These are phyloP conservation scores for Anguilla pacifica DNA, from an alignment of 2,797 vertebrate species.

Conservation along the genomic window DNA sequence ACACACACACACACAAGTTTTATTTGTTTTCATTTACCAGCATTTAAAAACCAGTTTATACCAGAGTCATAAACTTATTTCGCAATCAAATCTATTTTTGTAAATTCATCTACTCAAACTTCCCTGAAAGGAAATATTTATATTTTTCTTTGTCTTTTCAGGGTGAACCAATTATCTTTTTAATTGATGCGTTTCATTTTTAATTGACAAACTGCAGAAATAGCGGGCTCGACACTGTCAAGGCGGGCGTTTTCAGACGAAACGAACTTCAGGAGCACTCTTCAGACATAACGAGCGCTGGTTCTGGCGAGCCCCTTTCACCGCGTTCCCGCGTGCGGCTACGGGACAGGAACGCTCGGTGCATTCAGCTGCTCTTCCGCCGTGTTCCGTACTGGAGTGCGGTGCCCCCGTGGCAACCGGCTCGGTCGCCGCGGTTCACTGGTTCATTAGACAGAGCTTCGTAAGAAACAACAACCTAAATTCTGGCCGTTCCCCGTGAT, in stretches of 20 bases:
- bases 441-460: constrained; percentile 72
- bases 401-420: constrained; percentile 22
- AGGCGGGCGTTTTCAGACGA: background rate
- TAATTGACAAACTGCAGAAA: background rate
- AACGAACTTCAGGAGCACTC: background rate
- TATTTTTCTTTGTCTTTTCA: background rate
- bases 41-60: background rate
- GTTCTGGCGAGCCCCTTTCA: background rate
- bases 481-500: constrained; percentile 76
- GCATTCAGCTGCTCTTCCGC: constrained; percentile 33
- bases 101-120: background rate
- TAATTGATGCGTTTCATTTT: background rate
- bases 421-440: constrained; percentile 63
- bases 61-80: background rate
- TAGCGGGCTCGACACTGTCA: background rate
- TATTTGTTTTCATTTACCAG: background rate
- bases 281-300: background rate
- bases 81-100: background rate
- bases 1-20: background rate
- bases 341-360: background rate
- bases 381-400: constrained; percentile 23
- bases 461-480: constrained; percentile 73
- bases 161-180: background rate
- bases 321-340: background rate
- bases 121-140: background rate